Conservation (phyloP, 2,113 vertebrate genomes). For the Xerus inauris region DNA sequence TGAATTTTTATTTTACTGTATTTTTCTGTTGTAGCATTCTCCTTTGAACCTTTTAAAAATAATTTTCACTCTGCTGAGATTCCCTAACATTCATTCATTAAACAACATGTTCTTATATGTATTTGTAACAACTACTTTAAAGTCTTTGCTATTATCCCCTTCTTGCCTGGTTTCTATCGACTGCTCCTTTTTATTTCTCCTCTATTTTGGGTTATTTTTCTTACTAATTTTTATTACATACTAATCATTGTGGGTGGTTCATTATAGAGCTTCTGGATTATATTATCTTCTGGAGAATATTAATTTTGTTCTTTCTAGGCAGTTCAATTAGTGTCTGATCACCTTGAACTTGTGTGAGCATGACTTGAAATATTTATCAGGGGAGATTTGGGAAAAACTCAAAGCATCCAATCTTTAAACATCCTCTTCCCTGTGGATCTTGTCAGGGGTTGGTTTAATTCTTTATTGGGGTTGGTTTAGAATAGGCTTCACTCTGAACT, state of each 20-base stretch:
- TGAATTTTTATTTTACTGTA: slow-evolving; percentile 37
- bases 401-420: background rate
- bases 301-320: slow-evolving; percentile 36
- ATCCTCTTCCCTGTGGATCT: background rate
- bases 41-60: slow-evolving; percentile 32
- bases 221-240: slow-evolving; percentile 11
- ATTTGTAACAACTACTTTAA: background rate
- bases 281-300: background rate
- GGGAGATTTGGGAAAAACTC: background rate
- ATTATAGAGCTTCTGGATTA: slow-evolving; percentile 16
- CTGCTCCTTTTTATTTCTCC: background rate
- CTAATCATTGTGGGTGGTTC: background rate
- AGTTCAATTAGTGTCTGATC: background rate
- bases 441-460: slow-evolving; percentile 20
- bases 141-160: background rate
- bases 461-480: slow-evolving; percentile 1
- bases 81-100: background rate
- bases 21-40: slow-evolving; percentile 25
- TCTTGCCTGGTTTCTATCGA: background rate
- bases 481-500: background rate
- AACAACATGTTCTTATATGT: slow-evolving; percentile 19
- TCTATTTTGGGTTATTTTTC: background rate
- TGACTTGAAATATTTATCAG: background rate
- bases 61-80: background rate
- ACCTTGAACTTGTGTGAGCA: background rate